A percentile compares a stretch with the other conserved stretches of the same genome.
Evolutionary conservation across 2,113 vertebrate species (phyloP).

Genomic region (Pachycephala philippinensis): DNA sequence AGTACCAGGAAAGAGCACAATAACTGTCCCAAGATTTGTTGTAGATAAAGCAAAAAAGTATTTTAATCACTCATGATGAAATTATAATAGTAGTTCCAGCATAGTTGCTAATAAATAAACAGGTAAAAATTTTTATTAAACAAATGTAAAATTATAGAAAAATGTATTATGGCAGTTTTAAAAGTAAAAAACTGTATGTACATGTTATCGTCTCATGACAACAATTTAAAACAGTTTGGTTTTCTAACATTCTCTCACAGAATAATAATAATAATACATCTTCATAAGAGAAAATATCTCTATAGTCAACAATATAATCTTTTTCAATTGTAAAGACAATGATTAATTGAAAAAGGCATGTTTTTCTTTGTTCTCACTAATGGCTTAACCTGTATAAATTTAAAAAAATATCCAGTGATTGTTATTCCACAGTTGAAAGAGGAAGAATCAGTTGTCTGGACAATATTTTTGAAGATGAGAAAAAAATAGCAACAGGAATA

Average conservation of each 20-base stretch:
- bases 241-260: neutral
- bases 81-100: neutral
- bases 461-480: neutral
- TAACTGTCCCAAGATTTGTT: neutral
- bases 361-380: neutral
- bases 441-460: neutral
- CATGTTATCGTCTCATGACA: neutral
- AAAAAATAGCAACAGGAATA: neutral
- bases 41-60: neutral
- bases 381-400: neutral
- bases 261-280: neutral
- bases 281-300: neutral
- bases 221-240: neutral
- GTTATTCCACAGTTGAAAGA: neutral
- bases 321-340: neutral
- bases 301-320: neutral
- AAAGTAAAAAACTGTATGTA: accelerated
- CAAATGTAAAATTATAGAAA: neutral
- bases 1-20: neutral
- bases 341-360: neutral
- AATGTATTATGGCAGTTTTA: neutral
- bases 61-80: neutral
- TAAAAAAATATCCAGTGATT: neutral
- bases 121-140: neutral
- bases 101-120: neutral